Evolutionary conservation across 2,113 vertebrate species (phyloP), one percentile per base, ranked within the genome.

Genomic region (Pimephales promelas): DNA sequence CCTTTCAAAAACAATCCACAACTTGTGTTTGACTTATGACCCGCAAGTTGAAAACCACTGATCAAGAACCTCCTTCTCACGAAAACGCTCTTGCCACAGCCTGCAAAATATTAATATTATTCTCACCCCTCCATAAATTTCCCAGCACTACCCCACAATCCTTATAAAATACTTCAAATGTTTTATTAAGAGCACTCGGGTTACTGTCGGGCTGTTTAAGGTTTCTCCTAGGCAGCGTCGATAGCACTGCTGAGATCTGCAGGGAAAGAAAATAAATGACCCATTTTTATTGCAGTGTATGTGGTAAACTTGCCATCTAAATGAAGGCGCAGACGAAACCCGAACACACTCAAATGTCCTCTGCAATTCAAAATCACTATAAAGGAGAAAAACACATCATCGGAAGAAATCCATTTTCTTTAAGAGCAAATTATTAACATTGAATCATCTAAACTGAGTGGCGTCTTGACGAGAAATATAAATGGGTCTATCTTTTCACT

Each of bases 401-500:
- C 36, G 73, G 57, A 56, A 47, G 47, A 86, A 77, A 87, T 84
- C 66, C 72, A 82, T 87, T 89, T 88, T 87, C 85, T 83, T 84
- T 83, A 88, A 85, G 84, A 71, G 68, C 84, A 85, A 86, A 86
- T 90, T 84, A 89, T 89, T 84, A 89, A 86, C 85, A 88, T 84
- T 85, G 84, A 89, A 89, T 75, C 45, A 62, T 86, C 74, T 18
- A 20, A 78, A 85, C 81, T 86, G 82, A 85, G 87, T 34, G 82
- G 59, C 70, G 49, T 86, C 88, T 86, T 83, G 72, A 89, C 86
- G 82, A 85, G 75, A 87, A 87, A 89, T 84, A 80, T 86, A 87
- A 87, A 84, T 68, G 83, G 79, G 40, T 26, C 70, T 43, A 83
- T 84, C 79, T 83, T 85, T 82, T 81, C 74, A 62, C 83, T 79